phyloP scores from a whole-genome alignment of 2,797 vertebrate genomes.

The Lacerta agilis region DNA sequence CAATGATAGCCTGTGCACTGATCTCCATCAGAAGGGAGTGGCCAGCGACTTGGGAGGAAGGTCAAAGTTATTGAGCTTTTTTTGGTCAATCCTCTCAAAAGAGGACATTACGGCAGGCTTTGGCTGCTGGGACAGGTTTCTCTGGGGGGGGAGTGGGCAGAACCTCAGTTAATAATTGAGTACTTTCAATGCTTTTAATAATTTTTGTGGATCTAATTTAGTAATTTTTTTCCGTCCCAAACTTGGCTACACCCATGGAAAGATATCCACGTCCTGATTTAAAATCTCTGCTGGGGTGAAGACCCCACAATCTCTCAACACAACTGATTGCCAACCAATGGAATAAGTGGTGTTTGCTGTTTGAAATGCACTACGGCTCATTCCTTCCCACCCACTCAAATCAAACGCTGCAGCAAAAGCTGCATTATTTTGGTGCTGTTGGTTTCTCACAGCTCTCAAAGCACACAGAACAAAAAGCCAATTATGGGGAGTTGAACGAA shows the following conservation, averaged over 20 bases:
- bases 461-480: background rate
- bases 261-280: background rate
- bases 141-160: no score
- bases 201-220: no score
- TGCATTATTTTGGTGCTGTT: background rate
- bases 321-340: background rate
- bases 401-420: background rate
- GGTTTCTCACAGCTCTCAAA: background rate
- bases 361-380: background rate
- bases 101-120: background rate
- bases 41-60: background rate
- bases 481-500: background rate
- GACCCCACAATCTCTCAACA: background rate
- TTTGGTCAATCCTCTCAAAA: background rate
- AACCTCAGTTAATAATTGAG: no score
- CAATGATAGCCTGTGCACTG: no score
- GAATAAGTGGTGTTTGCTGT: background rate
- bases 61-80: background rate
- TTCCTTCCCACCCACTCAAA: background rate
- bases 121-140: background rate
- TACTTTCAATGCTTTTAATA: no score
- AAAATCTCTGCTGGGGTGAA: background rate
- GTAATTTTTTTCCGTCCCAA: no score
- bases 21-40: no score
- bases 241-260: no score